Evolutionary conservation across 2,888 invertebrate genomes (phyloP), one percentile per base, ranked within the genome.

Genomic region (Pedicia rivosa): DNA sequence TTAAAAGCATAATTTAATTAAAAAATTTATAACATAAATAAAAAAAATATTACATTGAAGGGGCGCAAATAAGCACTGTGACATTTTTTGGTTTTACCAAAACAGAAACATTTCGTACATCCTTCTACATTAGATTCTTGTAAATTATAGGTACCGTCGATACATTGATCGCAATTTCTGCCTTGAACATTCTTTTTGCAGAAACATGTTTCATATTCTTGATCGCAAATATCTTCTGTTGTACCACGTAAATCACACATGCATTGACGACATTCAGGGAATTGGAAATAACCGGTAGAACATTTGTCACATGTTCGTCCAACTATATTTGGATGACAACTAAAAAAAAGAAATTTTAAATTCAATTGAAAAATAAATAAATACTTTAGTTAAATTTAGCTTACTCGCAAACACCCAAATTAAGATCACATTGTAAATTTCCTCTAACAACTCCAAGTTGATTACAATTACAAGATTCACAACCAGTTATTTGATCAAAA

Each of bases 81-180:
- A 55, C 95, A 95, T 6, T 80, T 66, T 0, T 79, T 77, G 0
- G 92, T 87, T 57, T 87, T 86, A 2, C 91, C 92, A 55, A 94
- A 98, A 56, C 98, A 98, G 72, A 90, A 95, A 54, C 98, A 98
- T 47, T 86, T 81, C 2, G 91, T 90, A 54, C 97, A 98, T 2
- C 97, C 98, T 3, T 80, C 75, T 0, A 81, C 77, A 57, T 95
- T 91, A 38, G 64, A 67, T 2, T 70, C 68, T 56, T 88, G 81
- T 22, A 98, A 65, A 57, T 94, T 82, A 63, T 90, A 98, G 4
- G 86, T 86, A 12, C 91, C 91, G 24, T 84, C 81, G 44, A 73
- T 72, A 55, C 97, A 98, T 2, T 73, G 66, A 48, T 87, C 79
- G 54, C 97, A 98, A 7, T 75, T 74, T 40, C 71, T 64, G 2